Evolutionary conservation across 2,888 invertebrate genomes (phyloP).

Genomic region (Coenonympha glycerion): DNA sequence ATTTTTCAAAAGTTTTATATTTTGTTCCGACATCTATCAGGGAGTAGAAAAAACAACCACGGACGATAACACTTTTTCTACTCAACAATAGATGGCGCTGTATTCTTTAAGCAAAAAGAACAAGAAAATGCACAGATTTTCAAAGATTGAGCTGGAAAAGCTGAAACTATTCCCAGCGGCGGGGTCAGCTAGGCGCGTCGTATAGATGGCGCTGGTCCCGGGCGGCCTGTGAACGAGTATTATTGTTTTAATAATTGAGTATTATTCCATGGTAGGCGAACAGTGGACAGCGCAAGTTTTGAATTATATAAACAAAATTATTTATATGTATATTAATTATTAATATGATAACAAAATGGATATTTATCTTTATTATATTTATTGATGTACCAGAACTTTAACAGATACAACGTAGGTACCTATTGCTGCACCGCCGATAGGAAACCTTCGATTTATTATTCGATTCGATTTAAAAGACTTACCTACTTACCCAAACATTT

Average conservation of each 20-base stretch:
- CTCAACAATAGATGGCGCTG: background rate
- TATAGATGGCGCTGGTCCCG: slow-evolving; percentile 41
- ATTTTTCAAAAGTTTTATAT: background rate
- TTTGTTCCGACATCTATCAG: background rate
- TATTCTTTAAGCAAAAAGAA: background rate
- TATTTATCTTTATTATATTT: too few species aligned
- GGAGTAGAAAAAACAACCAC: too few species aligned
- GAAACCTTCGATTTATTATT: too few species aligned
- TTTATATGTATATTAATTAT: too few species aligned
- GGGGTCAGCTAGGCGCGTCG: slow-evolving; percentile 29
- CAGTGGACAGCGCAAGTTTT: slow-evolving; percentile 35
- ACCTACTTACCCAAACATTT: too few species aligned
- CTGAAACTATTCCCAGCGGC: slow-evolving; percentile 22
- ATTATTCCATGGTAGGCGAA: slow-evolving; percentile 51
- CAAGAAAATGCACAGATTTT: background rate
- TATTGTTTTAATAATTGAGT: slow-evolving; percentile 69
- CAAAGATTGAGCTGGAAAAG: slow-evolving; percentile 6
- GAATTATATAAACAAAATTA: too few species aligned
- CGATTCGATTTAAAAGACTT: too few species aligned
- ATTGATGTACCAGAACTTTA: too few species aligned
- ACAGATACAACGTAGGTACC: too few species aligned
- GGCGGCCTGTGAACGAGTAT: slow-evolving; percentile 44
- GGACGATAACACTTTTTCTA: background rate
- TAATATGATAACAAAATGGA: too few species aligned
- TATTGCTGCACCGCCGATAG: too few species aligned